Evolutionary conservation across 2,888 invertebrate genomes (phyloP), one percentile per base, ranked within the genome.

Genomic region (Mythimna ferrago): DNA sequence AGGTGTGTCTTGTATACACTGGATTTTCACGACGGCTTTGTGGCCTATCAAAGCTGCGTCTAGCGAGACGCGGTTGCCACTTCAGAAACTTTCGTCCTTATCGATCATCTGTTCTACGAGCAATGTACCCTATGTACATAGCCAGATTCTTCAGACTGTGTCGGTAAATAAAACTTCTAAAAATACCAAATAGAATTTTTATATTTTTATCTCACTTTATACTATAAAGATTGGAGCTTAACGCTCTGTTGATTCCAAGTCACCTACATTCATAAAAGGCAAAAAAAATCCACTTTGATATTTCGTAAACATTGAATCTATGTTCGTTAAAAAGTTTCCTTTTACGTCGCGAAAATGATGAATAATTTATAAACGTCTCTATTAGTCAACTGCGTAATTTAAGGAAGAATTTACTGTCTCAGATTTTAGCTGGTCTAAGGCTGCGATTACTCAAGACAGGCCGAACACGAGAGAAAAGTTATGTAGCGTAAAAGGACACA

Each of bases 361-460:
- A 73, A 81, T 75, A 68, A 73, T 81, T 71, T 66, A 69, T 72
- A 62, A 66, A 60, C 16, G 60, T 73, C 65, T 53, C 60, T 64
- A 51, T 60, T 64, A 73, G 66, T 74, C 73, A 67, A 51, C 58
- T 72, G 71, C 48, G 35, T 78, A 76, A 83, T 69, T 67, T 38
- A 11, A 78, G n/a, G 35, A 58, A 57, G 41, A 54, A 73, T 74
- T 75, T 68, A 71, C 6, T 66, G 58, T 67, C 26, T 62, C 62
- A 57, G 61, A 80, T 73, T 81, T 78, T 51, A 56, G 64, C 21
- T 9, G 57, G 14, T 38, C 38, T 69, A 67, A 76, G 19, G 64
- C 26, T 51, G 35, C 21, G 14, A 21, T 19, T 63, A 63, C 6
- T 21, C 48, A 35, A 35, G 5, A 11, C 7, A 4, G n/a, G 16